A percentile compares a stretch with the other conserved stretches of the same genome.
Evolutionary conservation across 2,888 invertebrate species (phyloP).

Genomic region (Chironomus tentans): DNA sequence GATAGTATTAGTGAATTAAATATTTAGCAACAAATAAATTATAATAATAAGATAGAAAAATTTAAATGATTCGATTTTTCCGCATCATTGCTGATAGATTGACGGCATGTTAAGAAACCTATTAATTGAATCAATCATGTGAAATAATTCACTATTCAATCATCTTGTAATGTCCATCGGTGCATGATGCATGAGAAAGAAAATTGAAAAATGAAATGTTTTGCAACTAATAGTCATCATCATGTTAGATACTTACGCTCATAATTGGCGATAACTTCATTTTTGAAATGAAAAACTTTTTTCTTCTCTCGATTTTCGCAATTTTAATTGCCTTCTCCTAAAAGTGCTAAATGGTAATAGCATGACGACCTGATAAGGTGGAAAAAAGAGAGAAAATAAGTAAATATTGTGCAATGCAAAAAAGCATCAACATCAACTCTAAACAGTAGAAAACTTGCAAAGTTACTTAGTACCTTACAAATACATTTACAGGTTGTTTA

Average conservation of each 20-base stretch:
- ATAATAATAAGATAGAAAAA: too few species aligned
- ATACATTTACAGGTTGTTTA: background rate
- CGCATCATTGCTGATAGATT: background rate
- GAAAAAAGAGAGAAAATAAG: background rate
- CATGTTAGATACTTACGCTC: too few species aligned
- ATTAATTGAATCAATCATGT: background rate
- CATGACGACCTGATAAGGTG: constrained; percentile 4
- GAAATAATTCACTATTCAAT: background rate
- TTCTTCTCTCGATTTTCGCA: background rate
- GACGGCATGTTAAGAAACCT: background rate
- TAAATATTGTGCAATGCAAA: background rate
- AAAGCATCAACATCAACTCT: background rate
- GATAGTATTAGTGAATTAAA: too few species aligned
- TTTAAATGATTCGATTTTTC: background rate
- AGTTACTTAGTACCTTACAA: background rate
- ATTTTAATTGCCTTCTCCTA: background rate
- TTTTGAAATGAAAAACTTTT: background rate
- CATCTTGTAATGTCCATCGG: too few species aligned
- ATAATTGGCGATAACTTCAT: background rate
- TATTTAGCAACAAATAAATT: too few species aligned
- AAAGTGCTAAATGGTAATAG: background rate
- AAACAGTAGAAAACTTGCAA: background rate
- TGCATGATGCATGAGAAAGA: too few species aligned
- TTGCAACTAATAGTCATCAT: too few species aligned
- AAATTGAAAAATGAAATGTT: too few species aligned